phyloP scores from a whole-genome alignment of 2,888 invertebrate genomes.

The Pogonocherus hispidulus region DNA sequence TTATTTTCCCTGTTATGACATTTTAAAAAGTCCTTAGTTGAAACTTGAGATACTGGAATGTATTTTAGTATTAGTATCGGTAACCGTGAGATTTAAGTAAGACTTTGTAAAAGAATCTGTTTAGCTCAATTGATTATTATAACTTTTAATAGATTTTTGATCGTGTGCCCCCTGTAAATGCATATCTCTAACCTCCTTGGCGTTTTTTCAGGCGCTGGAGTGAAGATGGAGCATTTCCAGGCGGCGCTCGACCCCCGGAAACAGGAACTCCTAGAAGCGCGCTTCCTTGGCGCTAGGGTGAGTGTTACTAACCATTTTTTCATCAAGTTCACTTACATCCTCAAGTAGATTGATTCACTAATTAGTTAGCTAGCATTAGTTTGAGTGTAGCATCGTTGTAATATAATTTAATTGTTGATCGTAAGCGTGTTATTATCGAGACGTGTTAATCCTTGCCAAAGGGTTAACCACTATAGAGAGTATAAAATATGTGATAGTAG shows the following conservation, averaged over 20 bases:
- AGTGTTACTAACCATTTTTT: conserved; percentile 65
- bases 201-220: conserved; percentile 83
- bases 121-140: too few relatives aligned
- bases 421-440: too few relatives aligned
- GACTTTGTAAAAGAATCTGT: too few relatives aligned
- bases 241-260: conserved; percentile 98
- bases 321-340: not conserved
- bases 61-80: too few relatives aligned
- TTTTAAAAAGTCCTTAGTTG: too few relatives aligned
- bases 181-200: conserved; percentile 61
- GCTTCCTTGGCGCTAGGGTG: conserved; percentile 96
- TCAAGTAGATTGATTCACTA: not conserved
- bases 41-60: too few relatives aligned
- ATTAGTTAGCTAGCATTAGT: not conserved
- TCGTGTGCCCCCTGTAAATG: conserved; percentile 60
- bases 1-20: too few relatives aligned
- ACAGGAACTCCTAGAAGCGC: conserved; percentile 98
- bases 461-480: too few relatives aligned
- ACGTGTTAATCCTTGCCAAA: too few relatives aligned
- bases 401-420: not conserved
- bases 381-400: not conserved
- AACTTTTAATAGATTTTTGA: too few relatives aligned
- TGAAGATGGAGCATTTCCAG: conserved; percentile 97
- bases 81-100: too few relatives aligned
- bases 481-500: too few relatives aligned